Percentiles rank a stretch among this genome's conserved stretches.
Evolutionary conservation across 92 coral and sea anemone species (phyloP).

Genomic region (Phenganax marumi): DNA sequence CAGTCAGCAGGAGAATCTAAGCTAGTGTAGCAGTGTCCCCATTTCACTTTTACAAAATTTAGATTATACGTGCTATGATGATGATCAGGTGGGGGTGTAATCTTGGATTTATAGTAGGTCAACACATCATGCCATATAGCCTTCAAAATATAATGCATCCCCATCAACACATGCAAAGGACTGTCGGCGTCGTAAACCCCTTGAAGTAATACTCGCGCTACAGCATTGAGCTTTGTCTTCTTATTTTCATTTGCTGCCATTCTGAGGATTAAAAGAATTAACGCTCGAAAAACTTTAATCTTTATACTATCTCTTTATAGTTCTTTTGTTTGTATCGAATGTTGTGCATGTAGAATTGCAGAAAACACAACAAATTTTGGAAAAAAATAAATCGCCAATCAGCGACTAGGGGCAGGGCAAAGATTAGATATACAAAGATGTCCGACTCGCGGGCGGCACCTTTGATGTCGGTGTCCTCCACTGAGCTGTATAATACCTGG

Average conservation of each 20-base stretch:
- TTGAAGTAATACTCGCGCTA: not conserved
- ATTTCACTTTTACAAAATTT: not conserved
- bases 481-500: no score
- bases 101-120: not conserved
- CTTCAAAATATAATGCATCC: slow-evolving; percentile 10
- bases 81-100: not conserved
- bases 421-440: no score
- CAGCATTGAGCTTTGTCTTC: not conserved
- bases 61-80: not conserved
- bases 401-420: no score
- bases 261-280: not conserved
- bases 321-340: no score
- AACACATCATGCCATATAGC: not conserved
- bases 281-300: no score
- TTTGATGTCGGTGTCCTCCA: no score
- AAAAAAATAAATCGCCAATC: no score
- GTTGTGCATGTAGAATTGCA: no score
- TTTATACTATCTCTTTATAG: no score
- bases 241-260: not conserved
- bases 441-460: no score
- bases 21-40: not conserved
- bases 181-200: not conserved
- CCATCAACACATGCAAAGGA: not conserved
- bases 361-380: no score
- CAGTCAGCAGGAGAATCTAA: not conserved